phyloP scores from a whole-genome alignment of 2,888 invertebrate species.

The Helicoverpa assulta region DNA sequence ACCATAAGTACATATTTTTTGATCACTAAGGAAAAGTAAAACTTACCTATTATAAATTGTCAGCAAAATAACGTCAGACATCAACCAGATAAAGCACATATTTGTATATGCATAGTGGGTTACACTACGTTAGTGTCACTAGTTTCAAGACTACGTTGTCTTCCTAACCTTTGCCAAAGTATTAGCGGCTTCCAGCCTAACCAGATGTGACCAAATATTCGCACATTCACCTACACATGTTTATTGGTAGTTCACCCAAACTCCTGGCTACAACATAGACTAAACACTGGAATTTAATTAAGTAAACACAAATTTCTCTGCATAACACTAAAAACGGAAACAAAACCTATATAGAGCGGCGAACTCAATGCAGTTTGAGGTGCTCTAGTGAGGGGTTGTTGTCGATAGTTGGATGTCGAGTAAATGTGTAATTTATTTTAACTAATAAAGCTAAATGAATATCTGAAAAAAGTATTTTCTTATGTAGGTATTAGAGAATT shows the following conservation, averaged over 20 bases:
- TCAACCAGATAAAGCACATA: neutral
- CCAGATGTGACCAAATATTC: neutral
- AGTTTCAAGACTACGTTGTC: neutral
- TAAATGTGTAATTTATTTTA: neutral
- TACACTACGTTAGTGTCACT: neutral
- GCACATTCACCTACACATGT: conserved; percentile 7
- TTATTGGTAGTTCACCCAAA: conserved; percentile 30
- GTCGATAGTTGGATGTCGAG: conserved; percentile 18
- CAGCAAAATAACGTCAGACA: too few relatives aligned
- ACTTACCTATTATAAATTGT: too few relatives aligned
- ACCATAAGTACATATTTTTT: too few relatives aligned
- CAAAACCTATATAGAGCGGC: conserved; percentile 50
- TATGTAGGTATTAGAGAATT: too few relatives aligned
- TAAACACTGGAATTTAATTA: conserved; percentile 64
- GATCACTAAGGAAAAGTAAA: too few relatives aligned
- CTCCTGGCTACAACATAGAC: conserved; percentile 34
- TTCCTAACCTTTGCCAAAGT: neutral
- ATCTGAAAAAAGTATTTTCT: too few relatives aligned
- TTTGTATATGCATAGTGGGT: neutral
- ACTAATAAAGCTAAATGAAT: neutral
- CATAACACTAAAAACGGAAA: conserved; percentile 61
- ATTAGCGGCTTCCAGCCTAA: conserved; percentile 5
- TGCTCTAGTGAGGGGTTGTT: conserved; percentile 37
- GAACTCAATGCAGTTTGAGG: conserved; percentile 55
- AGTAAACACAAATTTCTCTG: conserved; percentile 62